Conservation (phyloP, 2,113 vertebrate species). For the Hippocampus zosterae region DNA sequence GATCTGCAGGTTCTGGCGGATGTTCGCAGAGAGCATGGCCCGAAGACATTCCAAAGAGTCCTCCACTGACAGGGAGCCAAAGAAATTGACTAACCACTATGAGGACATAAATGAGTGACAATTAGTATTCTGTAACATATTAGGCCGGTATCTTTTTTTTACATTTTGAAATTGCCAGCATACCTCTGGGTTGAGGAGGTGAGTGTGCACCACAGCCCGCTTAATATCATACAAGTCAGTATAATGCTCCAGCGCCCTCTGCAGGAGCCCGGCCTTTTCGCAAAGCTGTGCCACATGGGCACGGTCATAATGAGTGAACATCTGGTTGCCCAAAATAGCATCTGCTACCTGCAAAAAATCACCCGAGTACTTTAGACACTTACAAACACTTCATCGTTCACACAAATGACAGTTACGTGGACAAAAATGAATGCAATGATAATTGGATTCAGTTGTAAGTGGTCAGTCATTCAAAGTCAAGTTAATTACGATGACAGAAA, state of each 20-base stretch:
- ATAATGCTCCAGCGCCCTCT: conserved; percentile 95
- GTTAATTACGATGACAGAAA: neutral
- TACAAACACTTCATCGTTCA: neutral
- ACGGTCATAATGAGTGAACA: conserved; percentile 98
- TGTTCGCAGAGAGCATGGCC: conserved; percentile 97
- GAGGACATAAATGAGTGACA: conserved; percentile 10
- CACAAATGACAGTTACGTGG: neutral
- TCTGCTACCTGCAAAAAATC: conserved; percentile 83
- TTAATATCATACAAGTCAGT: conserved; percentile 98
- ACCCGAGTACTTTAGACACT: conserved; percentile 1
- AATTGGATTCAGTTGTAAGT: neutral
- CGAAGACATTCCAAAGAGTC: conserved; percentile 96
- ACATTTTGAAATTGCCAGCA: neutral
- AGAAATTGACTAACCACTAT: conserved; percentile 99
- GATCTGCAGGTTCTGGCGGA: conserved; percentile 98
- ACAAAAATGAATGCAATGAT: neutral
- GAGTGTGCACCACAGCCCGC: conserved; percentile 94
- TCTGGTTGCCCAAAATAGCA: conserved; percentile 97
- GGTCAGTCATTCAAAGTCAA: neutral
- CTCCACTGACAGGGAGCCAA: conserved; percentile 95
- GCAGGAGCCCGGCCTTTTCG: conserved; percentile 94
- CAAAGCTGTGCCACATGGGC: conserved; percentile 97
- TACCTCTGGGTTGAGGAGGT: conserved; percentile 98
- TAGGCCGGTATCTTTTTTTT: neutral
- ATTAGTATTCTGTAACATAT: neutral